Evolutionary conservation across 2,797 vertebrate species (phyloP).

Genomic region (Periophthalmus magnuspinnatus): DNA sequence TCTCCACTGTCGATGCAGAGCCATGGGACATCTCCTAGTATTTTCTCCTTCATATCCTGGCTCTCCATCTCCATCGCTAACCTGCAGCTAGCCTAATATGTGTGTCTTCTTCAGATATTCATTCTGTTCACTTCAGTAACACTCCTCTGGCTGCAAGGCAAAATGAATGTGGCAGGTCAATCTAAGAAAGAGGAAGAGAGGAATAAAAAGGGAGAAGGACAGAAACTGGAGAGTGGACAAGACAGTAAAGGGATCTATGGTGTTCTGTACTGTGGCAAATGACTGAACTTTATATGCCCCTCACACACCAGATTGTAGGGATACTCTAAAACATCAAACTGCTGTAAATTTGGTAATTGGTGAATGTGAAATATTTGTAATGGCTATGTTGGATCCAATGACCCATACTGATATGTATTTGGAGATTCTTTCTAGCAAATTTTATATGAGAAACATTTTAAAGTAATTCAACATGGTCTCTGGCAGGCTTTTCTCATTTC

Average conservation of each 20-base stretch:
- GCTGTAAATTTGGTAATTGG: no score
- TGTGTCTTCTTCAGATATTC: constrained; percentile 54
- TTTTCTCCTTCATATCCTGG: constrained; percentile 54
- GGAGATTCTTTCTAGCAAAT: no score
- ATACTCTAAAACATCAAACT: background rate
- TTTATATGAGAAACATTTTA: no score
- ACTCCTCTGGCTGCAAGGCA: constrained; percentile 39
- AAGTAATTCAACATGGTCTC: no score
- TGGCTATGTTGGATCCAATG: no score
- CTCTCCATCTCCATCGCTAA: constrained; percentile 55
- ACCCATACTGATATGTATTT: no score
- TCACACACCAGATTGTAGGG: background rate
- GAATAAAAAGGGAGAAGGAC: constrained; percentile 23
- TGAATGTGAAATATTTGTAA: no score
- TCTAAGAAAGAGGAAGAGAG: constrained; percentile 23
- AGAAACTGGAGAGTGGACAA: constrained; percentile 13
- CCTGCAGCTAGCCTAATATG: constrained; percentile 56
- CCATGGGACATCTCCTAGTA: constrained; percentile 48
- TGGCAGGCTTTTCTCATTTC: no score
- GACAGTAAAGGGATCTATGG: constrained; percentile 1
- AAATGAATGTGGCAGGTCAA: constrained; percentile 45
- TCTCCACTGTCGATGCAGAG: constrained; percentile 38
- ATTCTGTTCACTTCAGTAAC: constrained; percentile 47
- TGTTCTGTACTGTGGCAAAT: background rate
- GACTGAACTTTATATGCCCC: background rate